These are phyloP conservation scores for Neodiprion pinetum DNA, from an alignment of 1,140 invertebrate genomes.

Conservation along the genomic window DNA sequence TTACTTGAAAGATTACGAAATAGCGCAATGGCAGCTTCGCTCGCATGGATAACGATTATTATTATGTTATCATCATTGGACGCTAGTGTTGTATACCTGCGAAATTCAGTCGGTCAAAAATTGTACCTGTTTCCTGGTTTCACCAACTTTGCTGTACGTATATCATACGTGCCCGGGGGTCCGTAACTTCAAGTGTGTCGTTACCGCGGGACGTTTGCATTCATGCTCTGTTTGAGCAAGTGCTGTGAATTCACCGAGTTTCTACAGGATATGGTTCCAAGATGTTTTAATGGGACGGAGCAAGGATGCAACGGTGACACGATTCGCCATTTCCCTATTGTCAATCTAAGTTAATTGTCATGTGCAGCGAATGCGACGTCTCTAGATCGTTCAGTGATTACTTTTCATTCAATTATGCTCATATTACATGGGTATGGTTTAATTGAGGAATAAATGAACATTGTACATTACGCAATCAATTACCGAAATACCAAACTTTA, in stretches of 20 bases:
- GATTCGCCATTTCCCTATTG: background rate
- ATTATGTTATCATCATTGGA: no score
- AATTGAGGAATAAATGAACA: background rate
- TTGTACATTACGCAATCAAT: background rate
- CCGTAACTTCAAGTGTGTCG: background rate
- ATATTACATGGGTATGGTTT: background rate
- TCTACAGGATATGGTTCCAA: constrained; percentile 49
- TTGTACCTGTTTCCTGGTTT: background rate
- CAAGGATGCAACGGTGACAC: background rate
- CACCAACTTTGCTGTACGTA: background rate
- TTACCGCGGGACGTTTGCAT: constrained; percentile 24
- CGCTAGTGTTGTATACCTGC: no score
- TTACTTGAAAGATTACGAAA: no score
- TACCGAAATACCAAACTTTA: no score
- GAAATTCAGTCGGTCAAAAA: background rate
- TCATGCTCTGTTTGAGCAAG: constrained; percentile 57
- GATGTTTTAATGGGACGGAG: background rate
- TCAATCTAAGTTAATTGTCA: no score
- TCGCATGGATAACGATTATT: no score
- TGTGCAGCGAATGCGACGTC: background rate
- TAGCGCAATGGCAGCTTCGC: no score
- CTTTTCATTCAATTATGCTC: background rate
- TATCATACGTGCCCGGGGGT: background rate
- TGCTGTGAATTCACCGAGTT: constrained; percentile 49
- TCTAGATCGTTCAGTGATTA: background rate